Percentiles rank a stretch among this genome's conserved stretches.
These are phyloP conservation scores for Esperia sulphurella DNA, from an alignment of 2,888 invertebrate genomes.

Conservation along the genomic window DNA sequence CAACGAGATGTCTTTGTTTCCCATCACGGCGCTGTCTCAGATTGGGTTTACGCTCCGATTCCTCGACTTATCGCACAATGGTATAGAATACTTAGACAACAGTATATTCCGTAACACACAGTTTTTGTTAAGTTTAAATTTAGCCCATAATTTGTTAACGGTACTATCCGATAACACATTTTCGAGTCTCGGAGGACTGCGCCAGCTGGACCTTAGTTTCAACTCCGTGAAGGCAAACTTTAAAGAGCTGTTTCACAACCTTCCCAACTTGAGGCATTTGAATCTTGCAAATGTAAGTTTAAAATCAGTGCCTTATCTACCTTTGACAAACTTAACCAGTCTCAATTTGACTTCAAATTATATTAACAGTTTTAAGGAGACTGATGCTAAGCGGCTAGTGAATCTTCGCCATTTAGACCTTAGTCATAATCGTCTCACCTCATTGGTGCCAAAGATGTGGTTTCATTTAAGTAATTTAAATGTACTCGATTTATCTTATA, in stretches of 20 bases:
- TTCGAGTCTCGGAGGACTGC: constrained; percentile 87
- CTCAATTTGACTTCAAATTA: constrained; percentile 90
- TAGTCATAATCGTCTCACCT: constrained; percentile 86
- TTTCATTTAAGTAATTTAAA: constrained; percentile 85
- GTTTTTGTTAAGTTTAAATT: constrained; percentile 86
- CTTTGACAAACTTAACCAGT: constrained; percentile 87
- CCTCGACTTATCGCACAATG: constrained; percentile 88
- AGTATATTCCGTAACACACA: constrained; percentile 92
- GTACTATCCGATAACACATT: constrained; percentile 94
- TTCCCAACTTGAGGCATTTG: constrained; percentile 88
- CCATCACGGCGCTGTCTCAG: constrained; percentile 87
- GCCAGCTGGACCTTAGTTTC: constrained; percentile 88
- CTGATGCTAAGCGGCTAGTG: constrained; percentile 84
- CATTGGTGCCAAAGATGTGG: constrained; percentile 88
- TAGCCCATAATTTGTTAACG: constrained; percentile 89
- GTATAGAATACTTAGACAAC: constrained; percentile 91
- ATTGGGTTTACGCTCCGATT: constrained; percentile 88
- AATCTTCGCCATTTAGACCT: constrained; percentile 86
- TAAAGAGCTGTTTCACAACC: constrained; percentile 92
- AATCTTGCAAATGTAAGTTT: constrained; percentile 88
- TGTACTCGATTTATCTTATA: constrained; percentile 88
- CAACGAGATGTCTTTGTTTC: constrained; percentile 89
- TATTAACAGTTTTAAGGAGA: constrained; percentile 84
- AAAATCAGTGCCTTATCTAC: constrained; percentile 86
- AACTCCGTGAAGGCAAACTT: constrained; percentile 91